Evolutionary conservation across 2,888 invertebrate genomes (phyloP).

Genomic region (Syrphus vitripennis): DNA sequence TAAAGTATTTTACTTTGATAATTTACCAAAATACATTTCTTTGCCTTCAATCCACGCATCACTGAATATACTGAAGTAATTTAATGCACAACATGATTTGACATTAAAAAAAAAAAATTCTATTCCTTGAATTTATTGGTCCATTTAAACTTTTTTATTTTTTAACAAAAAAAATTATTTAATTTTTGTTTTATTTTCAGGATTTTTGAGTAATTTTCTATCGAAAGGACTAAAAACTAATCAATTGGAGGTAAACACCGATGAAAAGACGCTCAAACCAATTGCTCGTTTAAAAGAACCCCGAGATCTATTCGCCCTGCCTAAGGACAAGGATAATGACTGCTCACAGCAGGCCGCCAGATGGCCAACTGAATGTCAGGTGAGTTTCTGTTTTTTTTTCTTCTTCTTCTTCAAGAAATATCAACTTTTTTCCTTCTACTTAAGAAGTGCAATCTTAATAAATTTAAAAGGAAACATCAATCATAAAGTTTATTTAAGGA

Average conservation of each 20-base stretch:
- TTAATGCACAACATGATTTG: too few relatives aligned
- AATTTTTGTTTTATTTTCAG: constrained; percentile 65
- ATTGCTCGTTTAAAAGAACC: constrained; percentile 87
- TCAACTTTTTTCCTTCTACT: background rate
- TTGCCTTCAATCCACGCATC: too few relatives aligned
- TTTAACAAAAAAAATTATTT: background rate
- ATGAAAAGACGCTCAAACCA: constrained; percentile 84
- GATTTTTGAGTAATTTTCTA: constrained; percentile 80
- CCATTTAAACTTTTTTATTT: constrained; percentile 24
- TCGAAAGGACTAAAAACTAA: constrained; percentile 84
- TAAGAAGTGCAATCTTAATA: background rate
- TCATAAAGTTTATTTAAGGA: constrained; percentile 5
- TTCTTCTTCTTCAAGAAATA: background rate
- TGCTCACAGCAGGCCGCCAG: constrained; percentile 90
- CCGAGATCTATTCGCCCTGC: constrained; percentile 87
- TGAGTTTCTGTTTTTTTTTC: constrained; percentile 78
- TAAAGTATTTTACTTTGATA: too few relatives aligned
- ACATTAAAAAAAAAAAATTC: too few relatives aligned
- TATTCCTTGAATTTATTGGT: background rate
- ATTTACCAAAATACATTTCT: too few relatives aligned
- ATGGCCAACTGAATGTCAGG: constrained; percentile 96
- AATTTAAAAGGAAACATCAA: background rate
- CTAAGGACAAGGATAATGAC: constrained; percentile 85
- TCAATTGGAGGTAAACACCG: constrained; percentile 87
- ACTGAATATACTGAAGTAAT: too few relatives aligned